Base-by-base conservation (phyloP, 2,888 invertebrate genomes). In the Phasia obesa region DNA sequence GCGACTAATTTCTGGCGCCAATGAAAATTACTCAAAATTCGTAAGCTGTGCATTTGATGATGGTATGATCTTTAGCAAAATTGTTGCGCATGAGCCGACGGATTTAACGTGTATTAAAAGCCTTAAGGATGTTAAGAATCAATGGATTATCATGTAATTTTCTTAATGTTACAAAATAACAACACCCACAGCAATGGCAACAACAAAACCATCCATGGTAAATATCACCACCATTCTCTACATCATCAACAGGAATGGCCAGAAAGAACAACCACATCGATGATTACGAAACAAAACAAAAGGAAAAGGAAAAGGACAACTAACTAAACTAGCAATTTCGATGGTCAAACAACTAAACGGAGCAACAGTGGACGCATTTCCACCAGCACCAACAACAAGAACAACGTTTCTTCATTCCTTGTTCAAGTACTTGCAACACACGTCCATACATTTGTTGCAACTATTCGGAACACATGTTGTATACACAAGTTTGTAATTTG, bases 141-240 rank as follows among this genome's bases (percentile, higher is more conserved):
- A 84, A 84, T 84, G 86, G 84, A 84, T 85, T 85, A 86, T 86
- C 86, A 85, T 86, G 84, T 86, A 85, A 86, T 85, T 85, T 86
- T 80, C 84, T 79, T 85, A 85, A 84, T 85, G 77, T 70, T 81
- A 74, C 84, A 78, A 80, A 76, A 81, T 75, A 70, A 79, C 73
- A 84, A 84, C 79, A 76, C 74, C 77, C 75, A 71, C 57, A 75
- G 64, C 75, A 59, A 71, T 31, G 25, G 44, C 44, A n/a, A n/a
- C n/a, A n/a, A n/a, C n/a, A n/a, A n/a, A n/a, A n/a, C n/a, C n/a
- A n/a, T n/a, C n/a, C 67, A 78, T 17, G 15, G 49, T 55, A 53
- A 62, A 31, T 42, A 73, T 65, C 57, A 73, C 31, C 67, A 60
- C 38, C 51, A 74, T 64, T 23, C 11, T n/a, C n/a, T n/a, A 38